Evolutionary conservation across 2,113 vertebrate species (phyloP).

Genomic region (Heterocephalus glaber): DNA sequence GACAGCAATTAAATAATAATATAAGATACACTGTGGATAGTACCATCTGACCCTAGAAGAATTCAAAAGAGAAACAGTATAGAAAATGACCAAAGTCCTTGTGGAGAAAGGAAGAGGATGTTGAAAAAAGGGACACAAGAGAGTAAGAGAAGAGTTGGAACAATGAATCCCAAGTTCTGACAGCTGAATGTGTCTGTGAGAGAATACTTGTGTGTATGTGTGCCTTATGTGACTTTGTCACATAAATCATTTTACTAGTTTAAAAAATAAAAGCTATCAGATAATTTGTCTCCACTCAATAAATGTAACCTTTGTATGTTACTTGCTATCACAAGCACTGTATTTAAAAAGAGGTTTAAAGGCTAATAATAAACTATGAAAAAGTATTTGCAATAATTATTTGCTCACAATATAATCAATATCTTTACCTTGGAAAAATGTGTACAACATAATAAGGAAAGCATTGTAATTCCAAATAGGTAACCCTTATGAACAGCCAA

Average conservation of each 20-base stretch:
- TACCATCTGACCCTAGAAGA: not conserved
- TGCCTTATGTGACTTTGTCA: not conserved
- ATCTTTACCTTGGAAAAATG: not conserved
- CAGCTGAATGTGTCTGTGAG: not conserved
- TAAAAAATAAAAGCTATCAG: constrained; percentile 19
- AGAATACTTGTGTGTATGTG: not conserved
- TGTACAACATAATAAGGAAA: not conserved
- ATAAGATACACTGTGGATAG: not conserved
- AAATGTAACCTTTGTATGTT: not conserved
- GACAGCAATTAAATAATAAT: not conserved
- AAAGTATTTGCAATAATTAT: constrained; percentile 7
- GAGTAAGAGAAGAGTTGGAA: not conserved
- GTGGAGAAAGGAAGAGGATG: not conserved
- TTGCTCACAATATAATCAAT: not conserved
- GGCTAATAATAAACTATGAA: not conserved
- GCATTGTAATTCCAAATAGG: not conserved
- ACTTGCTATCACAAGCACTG: not conserved
- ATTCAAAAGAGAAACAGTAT: not conserved
- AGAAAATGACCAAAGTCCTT: not conserved
- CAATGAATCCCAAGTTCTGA: not conserved
- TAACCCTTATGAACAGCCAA: not conserved
- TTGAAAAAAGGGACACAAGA: not conserved
- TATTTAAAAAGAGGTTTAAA: constrained; percentile 40
- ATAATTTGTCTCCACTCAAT: constrained; percentile 5
- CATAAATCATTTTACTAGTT: not conserved